phyloP scores from a whole-genome alignment of 2,888 invertebrate genomes.

The Cheilosia scutellata region DNA sequence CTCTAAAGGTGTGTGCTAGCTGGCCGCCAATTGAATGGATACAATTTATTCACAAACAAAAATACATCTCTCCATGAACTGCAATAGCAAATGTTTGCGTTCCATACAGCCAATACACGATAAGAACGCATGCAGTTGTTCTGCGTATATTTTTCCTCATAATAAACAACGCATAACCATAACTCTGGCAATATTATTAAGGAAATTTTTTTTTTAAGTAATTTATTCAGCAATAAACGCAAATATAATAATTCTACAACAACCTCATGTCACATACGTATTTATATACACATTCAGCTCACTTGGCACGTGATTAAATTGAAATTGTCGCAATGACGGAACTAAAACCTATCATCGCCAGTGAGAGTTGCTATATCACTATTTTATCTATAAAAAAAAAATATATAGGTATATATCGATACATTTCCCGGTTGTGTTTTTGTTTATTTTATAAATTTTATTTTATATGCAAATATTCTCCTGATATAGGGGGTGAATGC shows the following conservation, averaged over 20 bases:
- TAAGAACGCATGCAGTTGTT: slow-evolving; percentile 55
- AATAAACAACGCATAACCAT: slow-evolving; percentile 66
- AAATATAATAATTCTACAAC: slow-evolving; percentile 39
- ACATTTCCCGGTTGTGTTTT: slow-evolving; percentile 66
- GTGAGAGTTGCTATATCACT: slow-evolving; percentile 26
- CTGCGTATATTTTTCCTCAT: slow-evolving; percentile 41
- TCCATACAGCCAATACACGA: slow-evolving; percentile 19
- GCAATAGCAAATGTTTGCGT: slow-evolving; percentile 21
- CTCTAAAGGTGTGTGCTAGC: slow-evolving; percentile 40
- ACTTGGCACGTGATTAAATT: slow-evolving; percentile 72
- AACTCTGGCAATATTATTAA: slow-evolving; percentile 70
- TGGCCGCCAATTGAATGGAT: slow-evolving; percentile 52
- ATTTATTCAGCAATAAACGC: slow-evolving; percentile 62
- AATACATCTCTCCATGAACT: slow-evolving; percentile 40
- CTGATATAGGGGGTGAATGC: slow-evolving; percentile 6
- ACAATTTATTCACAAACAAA: slow-evolving; percentile 37
- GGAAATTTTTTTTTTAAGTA: slow-evolving; percentile 68
- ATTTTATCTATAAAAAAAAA: slow-evolving; percentile 30
- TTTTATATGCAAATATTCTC: slow-evolving; percentile 59
- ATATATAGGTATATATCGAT: neutral
- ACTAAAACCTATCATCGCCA: slow-evolving; percentile 67
- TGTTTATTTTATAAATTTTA: slow-evolving; percentile 61
- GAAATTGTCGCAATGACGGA: slow-evolving; percentile 73
- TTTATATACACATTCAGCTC: neutral
- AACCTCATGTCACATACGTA: neutral